phyloP scores from a whole-genome alignment of 2,797 vertebrate species.

The Fistularia commersonii region DNA sequence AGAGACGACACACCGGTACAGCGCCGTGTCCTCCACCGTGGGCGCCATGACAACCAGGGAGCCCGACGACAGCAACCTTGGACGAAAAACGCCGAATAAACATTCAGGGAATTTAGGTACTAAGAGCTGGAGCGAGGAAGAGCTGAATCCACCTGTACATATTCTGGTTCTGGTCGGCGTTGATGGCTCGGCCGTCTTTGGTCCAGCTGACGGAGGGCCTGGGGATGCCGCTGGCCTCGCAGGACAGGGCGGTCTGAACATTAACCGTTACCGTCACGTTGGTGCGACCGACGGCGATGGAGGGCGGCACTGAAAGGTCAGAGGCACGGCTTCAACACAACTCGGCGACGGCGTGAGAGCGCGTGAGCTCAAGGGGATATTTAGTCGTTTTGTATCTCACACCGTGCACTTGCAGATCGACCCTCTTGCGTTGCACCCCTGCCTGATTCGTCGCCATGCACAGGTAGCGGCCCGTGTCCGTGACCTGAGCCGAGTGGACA shows the following conservation, averaged over 20 bases:
- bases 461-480: conserved; percentile 86
- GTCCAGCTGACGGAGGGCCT: conserved; percentile 87
- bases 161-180: conserved; percentile 91
- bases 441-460: conserved; percentile 92
- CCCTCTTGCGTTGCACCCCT: conserved; percentile 83
- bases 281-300: conserved; percentile 75
- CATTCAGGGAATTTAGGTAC: conserved; percentile 9
- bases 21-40: conserved; percentile 87
- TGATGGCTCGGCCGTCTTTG: conserved; percentile 82
- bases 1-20: conserved; percentile 85
- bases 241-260: conserved; percentile 88
- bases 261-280: conserved; percentile 89
- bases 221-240: conserved; percentile 90
- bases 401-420: conserved; percentile 91
- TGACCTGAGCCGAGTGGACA: conserved; percentile 80
- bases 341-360: no score
- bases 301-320: conserved; percentile 80
- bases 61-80: conserved; percentile 90
- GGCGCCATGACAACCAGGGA: conserved; percentile 92
- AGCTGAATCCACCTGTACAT: conserved; percentile 87
- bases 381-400: conserved; percentile 20
- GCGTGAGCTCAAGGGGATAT: no score
- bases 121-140: conserved; percentile 56
- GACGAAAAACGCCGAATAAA: conserved; percentile 2
- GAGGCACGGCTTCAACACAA: no score